Base-by-base conservation (phyloP, 2,888 invertebrate genomes). In the Troglohyphantes excavatus region DNA sequence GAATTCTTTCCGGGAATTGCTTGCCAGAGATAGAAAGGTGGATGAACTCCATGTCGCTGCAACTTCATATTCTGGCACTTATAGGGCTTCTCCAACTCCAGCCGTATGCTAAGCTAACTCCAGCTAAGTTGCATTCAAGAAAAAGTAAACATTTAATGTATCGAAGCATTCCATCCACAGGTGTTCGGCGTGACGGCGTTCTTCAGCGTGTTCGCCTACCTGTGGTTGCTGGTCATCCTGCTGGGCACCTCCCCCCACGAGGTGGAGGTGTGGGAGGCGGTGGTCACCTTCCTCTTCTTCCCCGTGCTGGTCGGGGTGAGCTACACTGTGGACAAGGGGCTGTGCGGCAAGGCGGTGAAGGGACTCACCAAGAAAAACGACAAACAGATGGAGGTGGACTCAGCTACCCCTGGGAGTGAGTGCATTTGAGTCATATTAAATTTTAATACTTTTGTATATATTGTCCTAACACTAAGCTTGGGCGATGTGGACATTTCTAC, bases 251-350 rank as follows among this genome's bases (percentile, higher is more conserved):
- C 94, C 0, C 94, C 94, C 94, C 0, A 91, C 46, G 92, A 92
- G 5, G 93, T 95, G 39, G 95, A 95, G 72, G 91, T 95, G 11
- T 95, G 95, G 95, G 95, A 95, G 92, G 95, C 95, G 0, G 92
- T 94, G 3, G 92, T 95, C 68, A 95, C 95, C 0, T 93, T 95
- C 81, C 92, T 95, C 29, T 93, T 95, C 91, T 95, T 95, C 93
- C 94, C 95, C 0, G 91, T 94, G 7, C 93, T 95, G 67, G 95
- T 95, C 21, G 90, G 94, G 46, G 92, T 95, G 21, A 95, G 95
- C 2, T 95, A 95, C 93, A 93, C 94, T 63, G 94, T 94, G 0
- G 95, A 95, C 92, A 93, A 94, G 90, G 94, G 93, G 46, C 85
- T 92, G 43, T 92, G 91, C 84, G 17, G 13, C 0, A 53, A 53